These are phyloP conservation scores for Drosophila algonquin DNA, from an alignment of 2,888 invertebrate genomes.

Conservation along the genomic window DNA sequence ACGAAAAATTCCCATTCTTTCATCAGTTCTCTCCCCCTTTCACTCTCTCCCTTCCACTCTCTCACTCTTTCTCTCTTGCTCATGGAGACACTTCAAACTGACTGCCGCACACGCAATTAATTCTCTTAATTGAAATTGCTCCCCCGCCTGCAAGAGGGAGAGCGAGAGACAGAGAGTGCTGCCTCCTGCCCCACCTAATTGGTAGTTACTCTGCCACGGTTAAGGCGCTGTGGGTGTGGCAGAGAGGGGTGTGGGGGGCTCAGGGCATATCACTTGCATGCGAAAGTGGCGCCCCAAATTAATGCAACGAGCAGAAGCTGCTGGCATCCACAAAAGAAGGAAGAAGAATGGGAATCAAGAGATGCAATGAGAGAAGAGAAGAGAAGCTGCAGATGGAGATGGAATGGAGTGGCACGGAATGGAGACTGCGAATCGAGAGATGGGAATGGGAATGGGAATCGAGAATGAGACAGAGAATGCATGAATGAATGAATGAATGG, in stretches of 20 bases:
- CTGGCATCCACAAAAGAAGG: constrained; percentile 44
- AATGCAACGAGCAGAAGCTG: constrained; percentile 62
- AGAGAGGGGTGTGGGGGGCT: neutral
- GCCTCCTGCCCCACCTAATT: constrained; percentile 71
- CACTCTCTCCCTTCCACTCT: neutral
- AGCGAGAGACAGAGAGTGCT: neutral
- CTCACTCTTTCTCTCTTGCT: neutral
- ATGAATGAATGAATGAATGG: constrained; percentile 34
- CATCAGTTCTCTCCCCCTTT: neutral
- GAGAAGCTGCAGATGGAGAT: neutral
- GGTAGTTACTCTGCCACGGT: constrained; percentile 64
- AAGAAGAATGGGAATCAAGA: constrained; percentile 27
- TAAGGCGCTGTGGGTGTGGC: constrained; percentile 42
- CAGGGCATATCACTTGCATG: constrained; percentile 65
- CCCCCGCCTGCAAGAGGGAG: constrained; percentile 28
- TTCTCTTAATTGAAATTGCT: constrained; percentile 78
- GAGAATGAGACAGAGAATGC: constrained; percentile 24
- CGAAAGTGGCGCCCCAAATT: constrained; percentile 69
- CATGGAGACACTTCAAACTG: constrained; percentile 55
- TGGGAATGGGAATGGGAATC: neutral
- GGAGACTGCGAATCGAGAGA: neutral
- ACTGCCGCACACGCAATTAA: constrained; percentile 74
- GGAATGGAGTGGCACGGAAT: neutral
- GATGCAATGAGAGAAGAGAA: neutral
- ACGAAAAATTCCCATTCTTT: constrained; percentile 30